A percentile compares a stretch with the other conserved stretches of the same genome.
These are phyloP conservation scores for Rosalia funebris DNA, from an alignment of 2,888 invertebrate species.

Conservation along the genomic window DNA sequence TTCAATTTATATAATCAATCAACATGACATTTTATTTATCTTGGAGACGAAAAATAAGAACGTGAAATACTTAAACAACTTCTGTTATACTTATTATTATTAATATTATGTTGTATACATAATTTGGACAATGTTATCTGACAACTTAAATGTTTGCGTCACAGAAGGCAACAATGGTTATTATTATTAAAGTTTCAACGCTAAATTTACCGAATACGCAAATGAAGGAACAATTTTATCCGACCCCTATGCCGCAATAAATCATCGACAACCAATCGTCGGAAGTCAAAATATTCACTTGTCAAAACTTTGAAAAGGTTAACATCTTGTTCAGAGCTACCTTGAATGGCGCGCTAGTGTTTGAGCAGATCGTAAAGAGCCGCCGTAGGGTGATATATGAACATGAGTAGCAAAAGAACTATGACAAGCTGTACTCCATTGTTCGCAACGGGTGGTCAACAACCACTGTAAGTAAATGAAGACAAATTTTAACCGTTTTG, in stretches of 20 bases:
- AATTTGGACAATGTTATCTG: no score
- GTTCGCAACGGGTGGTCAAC: conserved; percentile 62
- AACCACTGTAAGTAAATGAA: conserved; percentile 63
- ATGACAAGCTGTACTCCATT: conserved; percentile 59
- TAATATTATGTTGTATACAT: no score
- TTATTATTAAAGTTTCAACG: no score
- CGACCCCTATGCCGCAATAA: conserved; percentile 27
- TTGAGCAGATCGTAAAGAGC: conserved; percentile 30
- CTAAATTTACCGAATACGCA: no score
- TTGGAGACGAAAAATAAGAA: no score
- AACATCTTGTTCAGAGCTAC: conserved; percentile 49
- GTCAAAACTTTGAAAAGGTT: conserved; percentile 50
- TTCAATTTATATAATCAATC: no score
- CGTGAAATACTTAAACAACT: no score
- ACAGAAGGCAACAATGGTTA: no score
- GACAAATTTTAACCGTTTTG: conserved; percentile 60
- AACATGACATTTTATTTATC: no score
- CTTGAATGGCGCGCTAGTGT: conserved; percentile 39
- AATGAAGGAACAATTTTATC: neutral
- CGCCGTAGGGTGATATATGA: conserved; percentile 54
- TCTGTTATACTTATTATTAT: no score
- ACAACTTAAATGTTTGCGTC: no score
- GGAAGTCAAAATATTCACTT: conserved; percentile 47
- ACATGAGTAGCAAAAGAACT: conserved; percentile 55
- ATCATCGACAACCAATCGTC: conserved; percentile 39